phyloP scores from a whole-genome alignment of 2,888 invertebrate genomes.

The Mayetiola destructor region DNA sequence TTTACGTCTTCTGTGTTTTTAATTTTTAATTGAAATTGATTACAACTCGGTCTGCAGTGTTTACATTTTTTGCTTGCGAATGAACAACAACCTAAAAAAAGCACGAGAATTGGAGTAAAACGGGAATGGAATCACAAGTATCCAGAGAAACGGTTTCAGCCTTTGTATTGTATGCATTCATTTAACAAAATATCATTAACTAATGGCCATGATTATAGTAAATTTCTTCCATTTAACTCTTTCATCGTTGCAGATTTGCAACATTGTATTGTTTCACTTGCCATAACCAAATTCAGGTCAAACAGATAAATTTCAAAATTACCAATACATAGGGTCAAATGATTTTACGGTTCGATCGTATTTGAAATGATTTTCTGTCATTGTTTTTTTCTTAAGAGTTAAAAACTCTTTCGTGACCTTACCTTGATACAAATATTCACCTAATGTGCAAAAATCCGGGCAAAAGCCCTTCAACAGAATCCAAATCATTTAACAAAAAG shows the following conservation, averaged over 20 bases:
- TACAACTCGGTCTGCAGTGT: neutral
- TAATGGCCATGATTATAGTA: neutral
- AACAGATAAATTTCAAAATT: neutral
- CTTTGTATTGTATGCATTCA: neutral
- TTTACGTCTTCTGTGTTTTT: neutral
- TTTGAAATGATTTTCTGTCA: no score
- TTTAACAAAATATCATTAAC: neutral
- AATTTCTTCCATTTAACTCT: no score
- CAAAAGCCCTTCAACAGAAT: no score
- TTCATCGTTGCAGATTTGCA: no score
- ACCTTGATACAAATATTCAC: no score
- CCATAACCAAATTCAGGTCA: conserved; percentile 4
- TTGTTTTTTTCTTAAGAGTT: no score
- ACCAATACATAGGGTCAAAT: no score
- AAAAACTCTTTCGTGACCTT: no score
- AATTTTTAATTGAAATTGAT: conserved; percentile 8
- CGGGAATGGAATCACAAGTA: neutral
- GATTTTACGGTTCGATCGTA: no score
- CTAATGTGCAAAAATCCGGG: no score
- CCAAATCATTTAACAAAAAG: no score
- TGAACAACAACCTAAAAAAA: neutral
- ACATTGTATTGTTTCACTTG: neutral
- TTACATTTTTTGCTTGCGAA: neutral
- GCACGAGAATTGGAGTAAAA: neutral
- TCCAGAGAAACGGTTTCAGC: neutral